phyloP scores from a whole-genome alignment of 2,113 vertebrate species.

The Callipepla californica region DNA sequence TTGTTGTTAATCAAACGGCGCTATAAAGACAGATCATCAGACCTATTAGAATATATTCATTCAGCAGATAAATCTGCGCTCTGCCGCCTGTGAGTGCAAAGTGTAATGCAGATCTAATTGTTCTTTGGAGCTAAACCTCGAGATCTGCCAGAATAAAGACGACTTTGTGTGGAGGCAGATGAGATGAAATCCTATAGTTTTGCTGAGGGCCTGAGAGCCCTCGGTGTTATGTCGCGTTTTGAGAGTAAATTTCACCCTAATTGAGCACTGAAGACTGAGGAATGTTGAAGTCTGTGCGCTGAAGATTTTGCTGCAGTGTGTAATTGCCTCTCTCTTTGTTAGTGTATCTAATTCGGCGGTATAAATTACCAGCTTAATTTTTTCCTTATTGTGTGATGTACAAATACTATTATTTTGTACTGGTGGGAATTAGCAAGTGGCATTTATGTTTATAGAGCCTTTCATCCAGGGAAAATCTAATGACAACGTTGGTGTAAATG shows the following conservation, averaged over 20 bases:
- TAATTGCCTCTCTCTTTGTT: conserved; percentile 62
- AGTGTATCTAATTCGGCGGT: conserved; percentile 56
- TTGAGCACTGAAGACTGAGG: conserved; percentile 61
- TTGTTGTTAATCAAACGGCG: conserved; percentile 78
- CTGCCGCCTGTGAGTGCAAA: conserved; percentile 49
- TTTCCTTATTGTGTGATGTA: conserved; percentile 56
- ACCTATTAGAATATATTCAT: conserved; percentile 75
- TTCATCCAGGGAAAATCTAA: conserved; percentile 63
- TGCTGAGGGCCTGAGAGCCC: not conserved
- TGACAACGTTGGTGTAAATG: conserved; percentile 54
- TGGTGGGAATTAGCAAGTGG: conserved; percentile 59
- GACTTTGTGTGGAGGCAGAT: conserved; percentile 25
- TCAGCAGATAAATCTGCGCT: conserved; percentile 59
- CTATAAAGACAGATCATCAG: conserved; percentile 78
- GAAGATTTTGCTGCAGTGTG: conserved; percentile 38
- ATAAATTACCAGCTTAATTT: conserved; percentile 70
- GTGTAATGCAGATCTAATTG: conserved; percentile 58
- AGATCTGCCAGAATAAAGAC: conserved; percentile 41
- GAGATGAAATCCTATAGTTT: conserved; percentile 55
- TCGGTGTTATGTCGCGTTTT: conserved; percentile 44
- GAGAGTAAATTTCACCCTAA: conserved; percentile 68
- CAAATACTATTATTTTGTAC: conserved; percentile 61
- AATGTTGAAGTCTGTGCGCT: conserved; percentile 43
- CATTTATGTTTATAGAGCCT: conserved; percentile 52
- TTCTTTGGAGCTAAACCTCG: conserved; percentile 55